Evolutionary conservation across 2,888 invertebrate species (phyloP).

Genomic region (Falcaria lacertinaria): DNA sequence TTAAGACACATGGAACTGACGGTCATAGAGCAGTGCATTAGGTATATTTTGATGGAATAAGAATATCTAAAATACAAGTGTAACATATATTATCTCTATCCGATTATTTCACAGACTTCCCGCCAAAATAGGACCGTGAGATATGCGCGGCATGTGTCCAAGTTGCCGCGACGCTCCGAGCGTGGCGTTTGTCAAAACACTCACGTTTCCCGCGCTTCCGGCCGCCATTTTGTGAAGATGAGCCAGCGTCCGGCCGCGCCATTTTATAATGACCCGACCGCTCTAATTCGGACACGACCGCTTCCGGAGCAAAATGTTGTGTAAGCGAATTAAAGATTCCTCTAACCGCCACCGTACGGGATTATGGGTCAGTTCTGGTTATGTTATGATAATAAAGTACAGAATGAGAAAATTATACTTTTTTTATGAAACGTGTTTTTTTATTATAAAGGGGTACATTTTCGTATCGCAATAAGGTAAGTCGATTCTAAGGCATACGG

Average conservation of each 20-base stretch:
- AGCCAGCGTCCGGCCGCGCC: slow-evolving; percentile 53
- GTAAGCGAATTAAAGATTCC: slow-evolving; percentile 68
- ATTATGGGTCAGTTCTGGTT: neutral
- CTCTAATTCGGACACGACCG: slow-evolving; percentile 58
- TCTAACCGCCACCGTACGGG: slow-evolving; percentile 22
- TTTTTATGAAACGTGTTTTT: too few relatives aligned
- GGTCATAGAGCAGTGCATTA: too few relatives aligned
- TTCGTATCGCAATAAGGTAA: too few relatives aligned
- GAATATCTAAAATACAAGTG: too few relatives aligned
- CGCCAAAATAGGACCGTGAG: slow-evolving; percentile 34
- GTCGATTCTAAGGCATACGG: too few relatives aligned
- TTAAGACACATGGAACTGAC: too few relatives aligned
- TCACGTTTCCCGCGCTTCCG: slow-evolving; percentile 73
- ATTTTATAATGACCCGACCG: slow-evolving; percentile 22
- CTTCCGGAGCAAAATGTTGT: slow-evolving; percentile 71
- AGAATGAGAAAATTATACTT: too few relatives aligned
- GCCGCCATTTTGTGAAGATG: slow-evolving; percentile 73
- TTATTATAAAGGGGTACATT: too few relatives aligned
- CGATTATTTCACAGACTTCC: too few relatives aligned
- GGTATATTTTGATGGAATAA: too few relatives aligned
- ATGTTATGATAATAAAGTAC: neutral
- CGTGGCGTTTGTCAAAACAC: slow-evolving; percentile 71
- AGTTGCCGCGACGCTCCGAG: slow-evolving; percentile 37
- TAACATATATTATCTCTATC: too few relatives aligned
- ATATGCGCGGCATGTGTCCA: slow-evolving; percentile 55